Evolutionary conservation across 2,888 invertebrate genomes (phyloP), one percentile per base, ranked within the genome.

Genomic region (Drosophila diplacantha): DNA sequence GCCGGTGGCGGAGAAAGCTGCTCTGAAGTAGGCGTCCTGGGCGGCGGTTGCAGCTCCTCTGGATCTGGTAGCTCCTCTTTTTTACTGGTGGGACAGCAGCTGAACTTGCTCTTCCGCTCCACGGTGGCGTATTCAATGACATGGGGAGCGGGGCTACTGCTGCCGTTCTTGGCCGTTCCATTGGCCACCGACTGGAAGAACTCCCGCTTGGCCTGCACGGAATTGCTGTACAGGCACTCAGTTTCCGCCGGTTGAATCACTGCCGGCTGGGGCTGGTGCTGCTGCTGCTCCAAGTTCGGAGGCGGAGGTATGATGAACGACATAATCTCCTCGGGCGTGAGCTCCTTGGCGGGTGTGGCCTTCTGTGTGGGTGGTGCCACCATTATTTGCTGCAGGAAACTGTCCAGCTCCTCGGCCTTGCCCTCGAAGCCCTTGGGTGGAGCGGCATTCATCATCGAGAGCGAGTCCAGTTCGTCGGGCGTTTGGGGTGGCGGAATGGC

Each of bases 401-500:
- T 92, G 85, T 96, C 96, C 73, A 96, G 90, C 81, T 94, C 94
- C 79, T 94, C 94, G 69, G 80, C 81, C 38, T 65, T 62, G 24
- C 82, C 73, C 47, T 95, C 94, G 18, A 93, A 94, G 79, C 95
- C 95, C 3, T 93, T 93, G 12, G 92, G 91, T 11, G 95, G 95
- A 26, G 94, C 90, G 29, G 94, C 90, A 79, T 93, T 93, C 73
- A 94, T 89, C 73, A 93, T 91, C 74, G 92, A 91, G 80, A 93
- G 89, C 69, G 92, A 91, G 86, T 94, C 94, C 86, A 94, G 87
- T 87, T 94, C 94, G 85, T 95, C 94, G 3, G 95, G 95, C 20
- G 95, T 95, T 84, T 93, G 93, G 0, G 96, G 95, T 22, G 96
- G 96, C 67, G 96, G 96, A 85, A 96, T 92, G 84, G 95, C 91